phyloP scores from a whole-genome alignment of 2,888 invertebrate species.

The Brenthis ino region DNA sequence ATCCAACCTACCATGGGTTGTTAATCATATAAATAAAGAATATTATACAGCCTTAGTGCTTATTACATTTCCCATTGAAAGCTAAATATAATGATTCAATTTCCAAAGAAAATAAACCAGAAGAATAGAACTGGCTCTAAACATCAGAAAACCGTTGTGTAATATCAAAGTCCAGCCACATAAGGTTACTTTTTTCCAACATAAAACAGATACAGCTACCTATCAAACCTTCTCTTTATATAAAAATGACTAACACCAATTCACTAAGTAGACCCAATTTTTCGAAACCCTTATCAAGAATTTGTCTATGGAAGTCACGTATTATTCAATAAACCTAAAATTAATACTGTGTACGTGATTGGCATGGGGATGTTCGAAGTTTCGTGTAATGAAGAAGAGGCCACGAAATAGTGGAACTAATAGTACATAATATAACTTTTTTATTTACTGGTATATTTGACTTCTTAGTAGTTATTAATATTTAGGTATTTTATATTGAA shows the following conservation, averaged over 20 bases:
- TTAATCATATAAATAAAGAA: too few species aligned
- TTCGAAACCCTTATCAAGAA: conserved; percentile 36
- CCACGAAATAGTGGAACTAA: conserved; percentile 16
- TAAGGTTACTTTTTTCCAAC: background rate
- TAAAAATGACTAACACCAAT: conserved; percentile 55
- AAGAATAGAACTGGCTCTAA: background rate
- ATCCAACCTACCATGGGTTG: too few species aligned
- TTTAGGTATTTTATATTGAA: too few species aligned
- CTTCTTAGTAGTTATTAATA: background rate
- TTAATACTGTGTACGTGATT: conserved; percentile 71
- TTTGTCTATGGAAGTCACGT: conserved; percentile 70
- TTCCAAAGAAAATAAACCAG: background rate
- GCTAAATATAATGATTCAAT: too few species aligned
- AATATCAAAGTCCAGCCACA: conserved; percentile 6
- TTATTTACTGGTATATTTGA: background rate
- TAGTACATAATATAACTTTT: conserved; percentile 4
- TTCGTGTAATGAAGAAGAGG: conserved; percentile 58
- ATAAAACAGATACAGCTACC: conserved; percentile 12
- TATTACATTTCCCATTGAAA: too few species aligned
- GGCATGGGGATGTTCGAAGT: conserved; percentile 58
- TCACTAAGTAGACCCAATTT: conserved; percentile 60
- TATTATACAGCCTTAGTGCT: too few species aligned
- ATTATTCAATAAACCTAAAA: conserved; percentile 78
- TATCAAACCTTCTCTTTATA: background rate
- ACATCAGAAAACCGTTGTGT: background rate